phyloP scores from a whole-genome alignment of 2,888 invertebrate genomes.

The Plutella xylostella region DNA sequence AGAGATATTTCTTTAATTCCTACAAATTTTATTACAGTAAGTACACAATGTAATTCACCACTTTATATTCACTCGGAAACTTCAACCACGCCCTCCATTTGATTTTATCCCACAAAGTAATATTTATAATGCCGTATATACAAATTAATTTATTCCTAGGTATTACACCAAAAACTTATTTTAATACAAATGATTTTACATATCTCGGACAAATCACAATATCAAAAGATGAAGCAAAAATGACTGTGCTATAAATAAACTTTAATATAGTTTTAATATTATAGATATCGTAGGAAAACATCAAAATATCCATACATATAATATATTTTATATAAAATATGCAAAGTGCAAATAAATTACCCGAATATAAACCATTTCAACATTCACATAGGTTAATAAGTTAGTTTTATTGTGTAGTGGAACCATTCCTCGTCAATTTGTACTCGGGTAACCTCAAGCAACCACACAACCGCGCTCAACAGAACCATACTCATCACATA shows the following conservation, averaged over 20 bases:
- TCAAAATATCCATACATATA: constrained; percentile 6
- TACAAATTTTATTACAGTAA: too few species aligned
- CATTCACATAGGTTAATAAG: not conserved
- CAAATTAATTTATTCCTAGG: too few species aligned
- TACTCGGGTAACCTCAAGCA: not conserved
- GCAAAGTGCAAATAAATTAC: not conserved
- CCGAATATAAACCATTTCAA: not conserved
- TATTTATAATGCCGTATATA: not conserved
- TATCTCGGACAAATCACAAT: constrained; percentile 46
- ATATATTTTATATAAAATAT: not conserved
- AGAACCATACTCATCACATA: constrained; percentile 9
- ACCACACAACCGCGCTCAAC: not conserved
- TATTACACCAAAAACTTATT: constrained; percentile 26
- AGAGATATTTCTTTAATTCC: too few species aligned
- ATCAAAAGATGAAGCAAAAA: constrained; percentile 27
- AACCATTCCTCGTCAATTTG: not conserved
- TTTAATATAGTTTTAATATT: not conserved
- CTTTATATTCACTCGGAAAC: constrained; percentile 1
- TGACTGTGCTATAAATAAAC: not conserved
- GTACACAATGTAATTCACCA: too few species aligned
- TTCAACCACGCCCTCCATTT: not conserved
- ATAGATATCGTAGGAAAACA: constrained; percentile 3
- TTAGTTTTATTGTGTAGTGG: not conserved
- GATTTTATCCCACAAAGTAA: not conserved
- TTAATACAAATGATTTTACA: constrained; percentile 23